phyloP scores from a whole-genome alignment of 1,140 invertebrate genomes.

The Trachelipus rathkii region DNA sequence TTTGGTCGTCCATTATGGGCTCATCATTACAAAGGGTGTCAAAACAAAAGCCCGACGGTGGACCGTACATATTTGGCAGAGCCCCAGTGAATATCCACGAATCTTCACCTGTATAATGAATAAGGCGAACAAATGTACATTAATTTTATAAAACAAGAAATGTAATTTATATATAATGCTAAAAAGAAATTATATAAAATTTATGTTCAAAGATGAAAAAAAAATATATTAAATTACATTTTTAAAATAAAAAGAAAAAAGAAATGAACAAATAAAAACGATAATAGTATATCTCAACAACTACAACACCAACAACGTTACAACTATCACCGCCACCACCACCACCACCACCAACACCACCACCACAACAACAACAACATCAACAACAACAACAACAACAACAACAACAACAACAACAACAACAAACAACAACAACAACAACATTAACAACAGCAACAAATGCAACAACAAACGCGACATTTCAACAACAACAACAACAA shows the following conservation, averaged over 20 bases:
- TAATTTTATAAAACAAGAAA: background rate
- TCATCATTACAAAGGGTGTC: slow-evolving; percentile 58
- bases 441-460: background rate
- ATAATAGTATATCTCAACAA: too few species aligned
- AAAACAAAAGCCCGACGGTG: slow-evolving; percentile 60
- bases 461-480: background rate
- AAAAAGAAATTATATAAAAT: background rate
- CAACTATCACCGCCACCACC: too few species aligned
- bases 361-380: too few species aligned
- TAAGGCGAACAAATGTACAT: background rate
- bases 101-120: slow-evolving; percentile 24
- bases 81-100: slow-evolving; percentile 53
- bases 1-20: slow-evolving; percentile 57
- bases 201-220: too few species aligned
- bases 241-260: too few species aligned
- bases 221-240: too few species aligned
- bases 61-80: slow-evolving; percentile 55
- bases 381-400: background rate
- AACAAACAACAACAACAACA: background rate
- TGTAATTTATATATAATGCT: background rate
- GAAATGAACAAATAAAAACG: background rate
- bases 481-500: background rate
- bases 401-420: background rate
- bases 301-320: background rate
- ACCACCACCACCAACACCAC: background rate